Evolutionary conservation across 1,140 invertebrate species (phyloP).

Genomic region (Heliothis virescens): DNA sequence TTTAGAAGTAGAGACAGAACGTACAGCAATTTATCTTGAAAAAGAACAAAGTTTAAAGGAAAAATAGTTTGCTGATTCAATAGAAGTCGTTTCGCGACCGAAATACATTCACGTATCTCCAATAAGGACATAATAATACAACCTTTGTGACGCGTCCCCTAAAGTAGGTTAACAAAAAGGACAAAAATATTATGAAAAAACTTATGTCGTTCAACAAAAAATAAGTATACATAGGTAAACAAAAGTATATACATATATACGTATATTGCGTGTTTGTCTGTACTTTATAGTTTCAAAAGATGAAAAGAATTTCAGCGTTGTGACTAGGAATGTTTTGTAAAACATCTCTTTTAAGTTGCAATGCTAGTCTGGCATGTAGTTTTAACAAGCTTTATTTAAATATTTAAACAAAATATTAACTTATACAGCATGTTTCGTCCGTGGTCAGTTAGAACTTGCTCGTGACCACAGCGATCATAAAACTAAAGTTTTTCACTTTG

Average conservation of each 20-base stretch:
- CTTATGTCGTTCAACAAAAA: not conserved
- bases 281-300: slow-evolving; percentile 2
- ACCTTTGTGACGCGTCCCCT: slow-evolving; percentile 4
- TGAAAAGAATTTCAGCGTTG: slow-evolving; percentile 2
- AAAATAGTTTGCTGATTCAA: not conserved
- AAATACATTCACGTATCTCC: slow-evolving; percentile 16
- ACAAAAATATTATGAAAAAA: slow-evolving; percentile 12
- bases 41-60: not conserved
- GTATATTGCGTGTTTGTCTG: not conserved
- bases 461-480: slow-evolving; percentile 20
- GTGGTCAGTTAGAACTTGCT: slow-evolving; percentile 17
- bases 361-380: not conserved
- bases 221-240: not conserved
- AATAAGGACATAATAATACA: slow-evolving; percentile 13
- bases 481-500: slow-evolving; percentile 8
- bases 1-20: not conserved
- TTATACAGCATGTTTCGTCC: not conserved
- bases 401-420: slow-evolving; percentile 24
- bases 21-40: not conserved
- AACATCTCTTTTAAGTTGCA: slow-evolving; percentile 7
- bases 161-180: slow-evolving; percentile 16
- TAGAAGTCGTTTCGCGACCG: not conserved
- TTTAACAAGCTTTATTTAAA: slow-evolving; percentile 20
- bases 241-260: not conserved
- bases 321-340: not conserved